Evolutionary conservation across 2,888 invertebrate genomes (phyloP).

Genomic region (Schizaphis graminum): DNA sequence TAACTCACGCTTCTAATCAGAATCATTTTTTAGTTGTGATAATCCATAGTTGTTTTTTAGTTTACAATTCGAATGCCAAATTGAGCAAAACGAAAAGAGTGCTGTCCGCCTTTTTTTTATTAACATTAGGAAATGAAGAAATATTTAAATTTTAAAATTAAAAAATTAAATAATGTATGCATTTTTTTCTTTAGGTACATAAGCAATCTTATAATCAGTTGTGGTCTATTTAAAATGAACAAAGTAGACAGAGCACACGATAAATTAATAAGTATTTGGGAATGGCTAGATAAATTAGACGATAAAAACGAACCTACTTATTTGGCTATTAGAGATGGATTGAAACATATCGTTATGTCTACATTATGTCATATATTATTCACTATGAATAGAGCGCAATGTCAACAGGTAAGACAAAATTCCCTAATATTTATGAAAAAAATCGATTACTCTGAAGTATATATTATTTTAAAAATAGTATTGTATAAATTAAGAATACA

Average conservation of each 20-base stretch:
- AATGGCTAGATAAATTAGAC: slow-evolving; percentile 56
- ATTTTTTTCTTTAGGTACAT: background rate
- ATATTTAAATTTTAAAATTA: background rate
- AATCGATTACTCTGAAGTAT: background rate
- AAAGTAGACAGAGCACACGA: slow-evolving; percentile 26
- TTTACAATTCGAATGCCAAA: background rate
- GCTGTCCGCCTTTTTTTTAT: background rate
- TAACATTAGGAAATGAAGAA: background rate
- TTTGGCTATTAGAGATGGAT: slow-evolving; percentile 28
- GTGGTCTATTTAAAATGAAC: slow-evolving; percentile 16
- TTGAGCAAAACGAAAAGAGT: background rate
- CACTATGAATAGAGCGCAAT: background rate
- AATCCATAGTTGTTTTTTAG: background rate
- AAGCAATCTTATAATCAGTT: slow-evolving; percentile 32
- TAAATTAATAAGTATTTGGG: slow-evolving; percentile 37
- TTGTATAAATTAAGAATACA: background rate
- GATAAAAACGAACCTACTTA: slow-evolving; percentile 21
- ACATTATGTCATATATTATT: slow-evolving; percentile 19
- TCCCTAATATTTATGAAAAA: background rate
- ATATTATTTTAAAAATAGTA: background rate
- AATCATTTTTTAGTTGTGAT: background rate
- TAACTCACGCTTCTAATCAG: background rate
- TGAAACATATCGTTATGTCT: slow-evolving; percentile 55
- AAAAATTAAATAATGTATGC: background rate
- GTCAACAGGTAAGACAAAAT: slow-evolving; percentile 23